phyloP scores from a whole-genome alignment of 2,888 invertebrate genomes.

The Epinotia bilunana region DNA sequence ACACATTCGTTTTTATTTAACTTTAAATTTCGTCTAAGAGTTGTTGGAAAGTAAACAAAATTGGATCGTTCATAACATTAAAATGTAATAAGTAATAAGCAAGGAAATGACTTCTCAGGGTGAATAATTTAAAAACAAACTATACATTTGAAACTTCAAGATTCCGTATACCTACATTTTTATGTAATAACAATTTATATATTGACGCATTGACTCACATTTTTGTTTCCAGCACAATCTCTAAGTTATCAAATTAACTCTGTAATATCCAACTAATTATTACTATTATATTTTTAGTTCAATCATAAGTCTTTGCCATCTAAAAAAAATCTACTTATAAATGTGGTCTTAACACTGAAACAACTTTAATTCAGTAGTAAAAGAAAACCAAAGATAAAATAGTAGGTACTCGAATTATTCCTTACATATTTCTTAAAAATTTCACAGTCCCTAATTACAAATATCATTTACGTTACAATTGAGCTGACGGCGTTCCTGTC shows the following conservation, averaged over 20 bases:
- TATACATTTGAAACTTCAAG: no score
- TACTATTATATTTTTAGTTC: no score
- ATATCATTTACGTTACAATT: constrained; percentile 30
- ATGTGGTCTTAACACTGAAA: neutral
- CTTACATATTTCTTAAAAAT: neutral
- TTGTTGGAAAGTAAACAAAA: neutral
- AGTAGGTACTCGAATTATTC: neutral
- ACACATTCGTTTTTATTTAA: no score
- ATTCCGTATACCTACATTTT: no score
- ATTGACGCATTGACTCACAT: neutral
- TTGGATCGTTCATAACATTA: neutral
- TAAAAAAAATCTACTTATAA: neutral
- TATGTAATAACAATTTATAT: no score
- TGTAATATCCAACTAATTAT: no score
- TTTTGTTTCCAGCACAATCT: neutral
- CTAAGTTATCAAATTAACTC: neutral
- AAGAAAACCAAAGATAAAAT: neutral
- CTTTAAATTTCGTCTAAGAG: no score
- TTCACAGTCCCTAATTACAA: constrained; percentile 23
- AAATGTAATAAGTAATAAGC: no score
- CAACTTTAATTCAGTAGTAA: neutral
- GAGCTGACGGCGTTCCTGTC: constrained; percentile 36
- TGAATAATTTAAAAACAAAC: no score
- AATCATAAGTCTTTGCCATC: no score
- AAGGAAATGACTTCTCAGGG: no score